Evolutionary conservation across 2,888 invertebrate genomes (phyloP), one percentile per base, ranked within the genome.

Genomic region (Scaptomyza polygonia): DNA sequence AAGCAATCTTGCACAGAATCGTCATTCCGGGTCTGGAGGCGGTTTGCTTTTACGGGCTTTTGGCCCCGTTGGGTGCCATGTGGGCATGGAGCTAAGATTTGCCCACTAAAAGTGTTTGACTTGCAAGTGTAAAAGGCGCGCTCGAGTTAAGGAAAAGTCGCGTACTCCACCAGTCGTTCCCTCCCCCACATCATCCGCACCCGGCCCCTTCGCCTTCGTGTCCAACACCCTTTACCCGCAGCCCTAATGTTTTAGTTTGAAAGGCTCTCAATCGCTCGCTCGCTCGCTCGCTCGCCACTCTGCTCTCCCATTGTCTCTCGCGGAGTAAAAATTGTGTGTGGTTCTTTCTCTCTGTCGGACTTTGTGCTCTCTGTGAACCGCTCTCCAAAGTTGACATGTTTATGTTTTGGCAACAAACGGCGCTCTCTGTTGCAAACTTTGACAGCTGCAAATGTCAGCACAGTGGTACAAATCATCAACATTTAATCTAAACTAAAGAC

Each of bases 331-430:
- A 29, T 36, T 44, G 55, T 43, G 57, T 51, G 54, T 62, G 54
- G 45, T 61, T 53, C 58, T 59, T 58, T 47, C 58, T 56, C 53
- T 55, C 56, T 61, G 49, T 59, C 58, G 27, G 53, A n/a, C n/a
- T 48, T 53, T 45, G 42, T 59, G 58, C 76, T 71, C 65, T 63
- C 69, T 40, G 51, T 66, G 49, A 62, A 57, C 32, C 63, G 57
- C 65, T 67, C 74, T 72, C 59, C 18, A 47, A 58, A 39, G 53
- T 76, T 86, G 82, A 86, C 86, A 83, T 83, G 82, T 83, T 83
- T 83, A 83, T 86, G 82, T 83, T 83, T 83, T 83, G 82, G 82
- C 82, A 79, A 82, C 79, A 75, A 82, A 71, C 79, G 72, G 65
- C 63, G 64, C 76, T 80, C 82, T 82, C 83, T 42, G 66, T 73